Evolutionary conservation across 2,113 vertebrate genomes (phyloP).

Genomic region (Oceanodroma tethys): DNA sequence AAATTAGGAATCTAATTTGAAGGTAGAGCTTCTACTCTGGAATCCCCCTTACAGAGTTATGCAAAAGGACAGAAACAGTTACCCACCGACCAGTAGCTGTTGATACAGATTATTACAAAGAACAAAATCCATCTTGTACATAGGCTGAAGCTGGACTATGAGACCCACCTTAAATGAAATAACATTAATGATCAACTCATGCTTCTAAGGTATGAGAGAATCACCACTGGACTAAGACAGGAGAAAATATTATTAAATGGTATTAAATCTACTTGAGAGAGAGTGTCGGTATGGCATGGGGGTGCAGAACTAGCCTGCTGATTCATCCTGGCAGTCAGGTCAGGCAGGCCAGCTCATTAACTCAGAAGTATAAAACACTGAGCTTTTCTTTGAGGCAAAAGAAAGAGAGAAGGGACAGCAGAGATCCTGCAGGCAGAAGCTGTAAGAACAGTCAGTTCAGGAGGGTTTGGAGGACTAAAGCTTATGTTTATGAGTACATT

Average conservation of each 20-base stretch:
- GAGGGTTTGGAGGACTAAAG: background rate
- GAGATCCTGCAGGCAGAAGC: background rate
- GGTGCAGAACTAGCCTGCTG: background rate
- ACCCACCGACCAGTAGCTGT: background rate
- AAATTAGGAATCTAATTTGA: background rate
- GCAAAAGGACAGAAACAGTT: background rate
- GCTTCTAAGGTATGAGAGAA: background rate
- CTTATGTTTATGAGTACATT: background rate
- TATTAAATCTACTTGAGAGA: background rate
- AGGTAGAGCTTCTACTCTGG: accelerated
- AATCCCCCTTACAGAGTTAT: background rate
- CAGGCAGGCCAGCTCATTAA: background rate
- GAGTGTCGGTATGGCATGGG: background rate
- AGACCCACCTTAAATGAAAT: background rate
- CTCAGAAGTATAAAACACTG: background rate
- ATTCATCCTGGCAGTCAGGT: conserved; percentile 21
- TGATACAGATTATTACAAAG: background rate
- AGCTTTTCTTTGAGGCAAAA: background rate
- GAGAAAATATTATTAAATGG: background rate
- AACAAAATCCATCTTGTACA: background rate
- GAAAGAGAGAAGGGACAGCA: background rate
- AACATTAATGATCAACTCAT: background rate
- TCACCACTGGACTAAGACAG: background rate
- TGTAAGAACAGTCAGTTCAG: background rate
- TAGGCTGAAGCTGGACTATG: background rate